Percentiles rank a stretch among this genome's conserved stretches.
Evolutionary conservation across 2,888 invertebrate species (phyloP).

Genomic region (Papilio elwesi): DNA sequence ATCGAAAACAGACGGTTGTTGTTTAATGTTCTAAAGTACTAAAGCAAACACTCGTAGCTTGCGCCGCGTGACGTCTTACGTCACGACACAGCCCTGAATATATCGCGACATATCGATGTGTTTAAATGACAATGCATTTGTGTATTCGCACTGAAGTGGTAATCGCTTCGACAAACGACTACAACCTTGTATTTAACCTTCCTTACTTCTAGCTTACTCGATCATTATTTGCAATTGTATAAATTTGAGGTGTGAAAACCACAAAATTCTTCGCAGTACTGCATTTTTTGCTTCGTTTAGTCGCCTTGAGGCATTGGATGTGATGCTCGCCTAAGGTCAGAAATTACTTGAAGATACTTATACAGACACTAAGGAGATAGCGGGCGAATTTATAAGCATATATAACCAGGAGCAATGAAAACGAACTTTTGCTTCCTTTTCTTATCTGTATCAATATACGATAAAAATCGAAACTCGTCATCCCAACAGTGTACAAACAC

Average conservation of each 20-base stretch:
- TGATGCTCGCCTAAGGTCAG: too few species aligned
- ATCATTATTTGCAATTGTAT: not conserved
- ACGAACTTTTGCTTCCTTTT: too few species aligned
- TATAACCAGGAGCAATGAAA: too few species aligned
- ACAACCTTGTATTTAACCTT: not conserved
- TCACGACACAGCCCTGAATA: constrained; percentile 1
- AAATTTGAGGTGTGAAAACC: not conserved
- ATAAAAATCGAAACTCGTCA: too few species aligned
- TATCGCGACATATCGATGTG: not conserved
- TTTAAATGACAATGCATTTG: constrained; percentile 13
- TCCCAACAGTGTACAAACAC: not conserved
- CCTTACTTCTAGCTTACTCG: not conserved
- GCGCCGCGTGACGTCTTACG: constrained; percentile 4
- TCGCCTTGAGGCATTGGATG: not conserved
- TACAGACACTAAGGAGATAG: too few species aligned
- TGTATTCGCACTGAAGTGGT: not conserved
- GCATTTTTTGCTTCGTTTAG: not conserved
- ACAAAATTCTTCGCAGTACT: not conserved
- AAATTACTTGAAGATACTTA: too few species aligned
- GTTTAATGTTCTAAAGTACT: not conserved
- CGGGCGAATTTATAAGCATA: too few species aligned
- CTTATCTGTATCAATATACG: too few species aligned
- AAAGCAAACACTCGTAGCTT: not conserved
- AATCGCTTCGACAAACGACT: not conserved
- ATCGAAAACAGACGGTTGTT: not conserved